These are phyloP conservation scores for Typhlichthys eigenmanni DNA, from an alignment of 2,797 vertebrate species.

Conservation along the genomic window DNA sequence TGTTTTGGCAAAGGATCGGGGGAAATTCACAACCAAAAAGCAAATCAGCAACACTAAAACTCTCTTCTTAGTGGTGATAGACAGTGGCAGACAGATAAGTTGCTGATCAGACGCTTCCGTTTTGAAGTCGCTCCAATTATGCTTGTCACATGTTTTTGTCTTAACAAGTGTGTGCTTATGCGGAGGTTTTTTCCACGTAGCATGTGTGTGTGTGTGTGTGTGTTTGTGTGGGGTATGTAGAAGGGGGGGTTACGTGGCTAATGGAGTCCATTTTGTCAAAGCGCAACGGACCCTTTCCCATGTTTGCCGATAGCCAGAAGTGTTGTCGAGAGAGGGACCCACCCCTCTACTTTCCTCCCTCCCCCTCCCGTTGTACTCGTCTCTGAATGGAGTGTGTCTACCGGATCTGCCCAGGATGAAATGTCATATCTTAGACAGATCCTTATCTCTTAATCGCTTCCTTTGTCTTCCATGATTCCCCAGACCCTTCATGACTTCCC, in stretches of 20 bases:
- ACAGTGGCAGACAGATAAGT: conserved; percentile 1
- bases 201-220: conserved; percentile 10
- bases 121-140: not conserved
- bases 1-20: conserved; percentile 30
- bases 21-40: conserved; percentile 25
- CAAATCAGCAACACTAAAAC: conserved; percentile 26
- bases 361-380: conserved; percentile 72
- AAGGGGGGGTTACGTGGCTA: conserved; percentile 20
- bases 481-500: conserved; percentile 88
- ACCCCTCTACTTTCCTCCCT: conserved; percentile 5
- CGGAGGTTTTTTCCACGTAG: conserved; percentile 18
- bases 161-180: conserved; percentile 14
- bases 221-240: conserved; percentile 19
- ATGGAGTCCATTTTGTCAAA: conserved; percentile 36
- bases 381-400: conserved; percentile 88
- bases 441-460: conserved; percentile 96
- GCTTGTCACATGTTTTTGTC: conserved; percentile 16
- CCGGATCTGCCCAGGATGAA: conserved; percentile 92
- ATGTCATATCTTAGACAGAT: conserved; percentile 95
- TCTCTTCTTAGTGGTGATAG: conserved; percentile 13
- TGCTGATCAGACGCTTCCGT: not conserved
- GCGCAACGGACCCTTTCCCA: conserved; percentile 40
- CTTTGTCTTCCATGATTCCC: conserved; percentile 93
- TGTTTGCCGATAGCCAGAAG: conserved; percentile 57
- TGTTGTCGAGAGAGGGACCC: conserved; percentile 19